phyloP scores from a whole-genome alignment of 2,888 invertebrate species.

The Drosophila parthenogenetica region DNA sequence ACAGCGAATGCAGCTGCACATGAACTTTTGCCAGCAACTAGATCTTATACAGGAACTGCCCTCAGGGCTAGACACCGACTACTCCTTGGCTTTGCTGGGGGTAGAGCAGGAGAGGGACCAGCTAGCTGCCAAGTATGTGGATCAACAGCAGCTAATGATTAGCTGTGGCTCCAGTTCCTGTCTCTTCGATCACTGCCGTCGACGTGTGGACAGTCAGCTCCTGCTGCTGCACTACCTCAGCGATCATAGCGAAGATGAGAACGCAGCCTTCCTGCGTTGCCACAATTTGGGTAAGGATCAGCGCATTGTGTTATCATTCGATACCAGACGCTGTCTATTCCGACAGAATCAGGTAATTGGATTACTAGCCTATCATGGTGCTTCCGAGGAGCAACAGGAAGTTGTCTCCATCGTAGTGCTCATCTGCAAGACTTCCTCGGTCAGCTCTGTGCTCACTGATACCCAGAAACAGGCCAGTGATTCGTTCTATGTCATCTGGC shows the following conservation, averaged over 20 bases:
- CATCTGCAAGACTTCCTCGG: conserved; percentile 45
- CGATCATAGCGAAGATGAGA: conserved; percentile 44
- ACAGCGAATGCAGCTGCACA: conserved; percentile 2
- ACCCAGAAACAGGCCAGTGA: conserved; percentile 1
- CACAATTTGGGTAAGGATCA: conserved; percentile 38
- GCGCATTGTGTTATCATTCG: conserved; percentile 42
- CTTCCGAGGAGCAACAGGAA: not conserved
- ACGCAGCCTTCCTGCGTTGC: conserved; percentile 7
- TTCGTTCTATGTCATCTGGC: conserved; percentile 58
- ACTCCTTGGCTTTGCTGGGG: too few species aligned
- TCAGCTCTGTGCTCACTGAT: not conserved
- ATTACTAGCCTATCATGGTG: conserved; percentile 48
- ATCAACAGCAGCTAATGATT: conserved; percentile 26
- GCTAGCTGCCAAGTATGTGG: too few species aligned
- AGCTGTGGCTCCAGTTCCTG: conserved; percentile 37
- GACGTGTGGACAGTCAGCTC: conserved; percentile 54
- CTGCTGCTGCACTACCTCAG: conserved; percentile 57
- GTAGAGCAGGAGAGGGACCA: not conserved
- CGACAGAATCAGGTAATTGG: conserved; percentile 57
- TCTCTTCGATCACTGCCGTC: conserved; percentile 46
- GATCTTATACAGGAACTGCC: conserved; percentile 47
- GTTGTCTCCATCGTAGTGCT: conserved; percentile 62
- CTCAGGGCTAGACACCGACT: not conserved
- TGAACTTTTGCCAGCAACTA: conserved; percentile 16
- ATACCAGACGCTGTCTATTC: conserved; percentile 20